Conservation (phyloP, 2,888 invertebrate species). For the Spialia ferax region DNA sequence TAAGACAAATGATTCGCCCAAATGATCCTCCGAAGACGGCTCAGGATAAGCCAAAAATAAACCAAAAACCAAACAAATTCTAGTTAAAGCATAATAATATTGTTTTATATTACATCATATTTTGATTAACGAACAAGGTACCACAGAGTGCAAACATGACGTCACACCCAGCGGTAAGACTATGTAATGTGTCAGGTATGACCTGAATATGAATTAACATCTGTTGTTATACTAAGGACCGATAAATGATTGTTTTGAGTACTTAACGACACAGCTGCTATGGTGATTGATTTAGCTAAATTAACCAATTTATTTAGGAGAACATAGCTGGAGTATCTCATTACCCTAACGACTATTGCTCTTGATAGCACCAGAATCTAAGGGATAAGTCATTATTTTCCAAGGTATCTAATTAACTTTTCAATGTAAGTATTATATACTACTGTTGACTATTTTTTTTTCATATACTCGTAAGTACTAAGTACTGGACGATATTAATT, state of each 20-base stretch:
- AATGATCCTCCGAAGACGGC: neutral
- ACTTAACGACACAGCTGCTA: slow-evolving; percentile 9
- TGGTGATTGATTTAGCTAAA: neutral
- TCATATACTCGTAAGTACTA: too few relatives aligned
- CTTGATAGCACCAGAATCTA: neutral
- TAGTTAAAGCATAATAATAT: neutral
- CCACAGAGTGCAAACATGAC: slow-evolving; percentile 23
- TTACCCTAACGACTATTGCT: too few relatives aligned
- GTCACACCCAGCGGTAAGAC: slow-evolving; percentile 11
- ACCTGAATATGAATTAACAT: slow-evolving; percentile 34
- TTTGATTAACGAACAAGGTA: slow-evolving; percentile 14
- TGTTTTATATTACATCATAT: slow-evolving; percentile 6
- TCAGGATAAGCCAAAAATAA: neutral
- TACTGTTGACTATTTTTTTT: too few relatives aligned
- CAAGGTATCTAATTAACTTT: too few relatives aligned
- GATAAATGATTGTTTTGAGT: neutral
- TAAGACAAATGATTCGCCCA: neutral
- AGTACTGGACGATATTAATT: too few relatives aligned
- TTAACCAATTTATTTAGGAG: neutral
- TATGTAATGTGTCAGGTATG: slow-evolving; percentile 20
- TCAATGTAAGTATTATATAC: too few relatives aligned
- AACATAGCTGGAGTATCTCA: too few relatives aligned
- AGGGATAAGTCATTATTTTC: too few relatives aligned
- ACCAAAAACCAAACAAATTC: neutral
- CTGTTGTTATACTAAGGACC: slow-evolving; percentile 13